These are phyloP conservation scores for Galaxea fascicularis DNA, from an alignment of 92 coral and sea anemone genomes.

Conservation along the genomic window DNA sequence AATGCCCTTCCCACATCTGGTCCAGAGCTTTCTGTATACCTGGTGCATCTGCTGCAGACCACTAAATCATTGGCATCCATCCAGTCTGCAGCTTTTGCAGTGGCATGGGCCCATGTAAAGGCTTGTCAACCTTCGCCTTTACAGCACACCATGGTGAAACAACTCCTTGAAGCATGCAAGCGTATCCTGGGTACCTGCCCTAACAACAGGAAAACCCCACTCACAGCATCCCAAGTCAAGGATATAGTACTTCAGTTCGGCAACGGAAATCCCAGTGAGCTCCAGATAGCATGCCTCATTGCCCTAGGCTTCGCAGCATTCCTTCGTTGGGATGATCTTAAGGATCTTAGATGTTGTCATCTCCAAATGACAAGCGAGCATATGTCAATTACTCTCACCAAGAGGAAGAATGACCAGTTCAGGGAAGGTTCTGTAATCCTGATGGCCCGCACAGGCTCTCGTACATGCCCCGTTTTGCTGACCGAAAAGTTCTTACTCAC, in stretches of 20 bases:
- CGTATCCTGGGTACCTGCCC: slow-evolving; percentile 25
- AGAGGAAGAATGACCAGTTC: slow-evolving; percentile 39
- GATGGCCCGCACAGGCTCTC: not conserved
- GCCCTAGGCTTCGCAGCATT: slow-evolving; percentile 44
- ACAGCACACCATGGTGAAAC: slow-evolving; percentile 32
- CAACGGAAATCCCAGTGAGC: not conserved
- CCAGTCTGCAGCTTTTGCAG: slow-evolving; percentile 8
- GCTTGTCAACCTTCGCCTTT: slow-evolving; percentile 19
- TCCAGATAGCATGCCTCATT: slow-evolving; percentile 33
- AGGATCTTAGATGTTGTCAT: not conserved
- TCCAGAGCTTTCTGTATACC: not conserved
- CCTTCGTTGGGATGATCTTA: slow-evolving; percentile 42
- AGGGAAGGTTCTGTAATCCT: slow-evolving; percentile 28
- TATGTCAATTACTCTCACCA: slow-evolving; percentile 24
- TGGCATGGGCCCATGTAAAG: slow-evolving; percentile 48
- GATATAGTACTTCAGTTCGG: slow-evolving; percentile 18
- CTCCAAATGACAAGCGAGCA: not conserved
- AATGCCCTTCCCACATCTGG: slow-evolving; percentile 36
- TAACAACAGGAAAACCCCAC: slow-evolving; percentile 22
- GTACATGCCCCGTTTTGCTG: not conserved
- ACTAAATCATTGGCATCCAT: slow-evolving; percentile 30
- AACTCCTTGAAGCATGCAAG: slow-evolving; percentile 36
- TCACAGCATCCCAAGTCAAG: slow-evolving; percentile 27
- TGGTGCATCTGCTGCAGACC: slow-evolving; percentile 4
- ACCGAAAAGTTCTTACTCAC: slow-evolving; percentile 21